These are phyloP conservation scores for Schrankia costaestrigalis DNA, from an alignment of 2,888 invertebrate species.

Conservation along the genomic window DNA sequence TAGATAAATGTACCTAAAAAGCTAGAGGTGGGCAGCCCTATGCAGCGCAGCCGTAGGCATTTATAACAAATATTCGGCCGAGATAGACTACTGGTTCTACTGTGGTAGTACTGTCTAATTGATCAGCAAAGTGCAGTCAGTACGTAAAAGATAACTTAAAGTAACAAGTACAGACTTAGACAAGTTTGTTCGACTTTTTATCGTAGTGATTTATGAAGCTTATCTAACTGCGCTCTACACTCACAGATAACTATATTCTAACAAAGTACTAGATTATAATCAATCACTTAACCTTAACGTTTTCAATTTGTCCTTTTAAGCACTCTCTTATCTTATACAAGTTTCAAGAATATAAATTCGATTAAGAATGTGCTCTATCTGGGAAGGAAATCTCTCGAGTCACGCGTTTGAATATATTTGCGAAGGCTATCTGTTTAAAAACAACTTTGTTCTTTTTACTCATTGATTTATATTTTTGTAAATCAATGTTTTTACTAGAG, in stretches of 20 bases:
- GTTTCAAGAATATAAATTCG: constrained; percentile 38
- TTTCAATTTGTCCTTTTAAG: constrained; percentile 58
- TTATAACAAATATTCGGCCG: too few relatives aligned
- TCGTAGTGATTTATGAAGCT: constrained; percentile 64
- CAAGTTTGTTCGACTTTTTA: constrained; percentile 61
- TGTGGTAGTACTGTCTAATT: too few relatives aligned
- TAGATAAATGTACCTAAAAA: too few relatives aligned
- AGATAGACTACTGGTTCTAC: too few relatives aligned
- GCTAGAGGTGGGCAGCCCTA: too few relatives aligned
- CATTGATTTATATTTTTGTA: too few relatives aligned
- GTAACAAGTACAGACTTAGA: too few relatives aligned
- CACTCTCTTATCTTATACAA: constrained; percentile 32
- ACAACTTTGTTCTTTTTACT: neutral
- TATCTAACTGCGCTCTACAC: constrained; percentile 51
- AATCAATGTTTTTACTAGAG: too few relatives aligned
- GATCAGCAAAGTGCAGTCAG: too few relatives aligned
- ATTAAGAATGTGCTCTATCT: constrained; percentile 22
- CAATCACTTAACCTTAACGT: constrained; percentile 58
- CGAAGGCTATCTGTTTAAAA: neutral
- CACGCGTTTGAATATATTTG: constrained; percentile 20
- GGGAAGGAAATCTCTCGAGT: constrained; percentile 14
- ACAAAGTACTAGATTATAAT: constrained; percentile 59
- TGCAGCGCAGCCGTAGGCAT: too few relatives aligned
- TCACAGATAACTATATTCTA: constrained; percentile 51
- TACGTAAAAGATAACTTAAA: too few relatives aligned